These are phyloP conservation scores for Nesidiocoris tenuis DNA, from an alignment of 2,888 invertebrate genomes.

Conservation along the genomic window DNA sequence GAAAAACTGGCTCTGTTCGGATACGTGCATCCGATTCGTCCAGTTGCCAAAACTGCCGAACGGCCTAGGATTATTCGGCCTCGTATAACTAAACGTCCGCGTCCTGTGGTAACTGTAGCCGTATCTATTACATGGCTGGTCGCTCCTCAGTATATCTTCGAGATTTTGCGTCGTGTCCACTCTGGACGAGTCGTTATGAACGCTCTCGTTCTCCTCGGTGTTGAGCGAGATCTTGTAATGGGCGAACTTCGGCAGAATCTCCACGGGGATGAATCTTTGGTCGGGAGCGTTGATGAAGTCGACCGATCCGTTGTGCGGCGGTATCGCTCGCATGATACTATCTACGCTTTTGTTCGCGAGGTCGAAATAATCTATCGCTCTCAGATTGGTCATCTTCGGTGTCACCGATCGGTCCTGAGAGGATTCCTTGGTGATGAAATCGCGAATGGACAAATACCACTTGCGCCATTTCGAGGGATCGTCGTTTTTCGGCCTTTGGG, in stretches of 20 bases:
- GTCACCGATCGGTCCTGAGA: background rate
- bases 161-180: background rate
- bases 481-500: background rate
- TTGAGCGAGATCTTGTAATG: conserved; percentile 42
- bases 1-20: background rate
- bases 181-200: background rate
- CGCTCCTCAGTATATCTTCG: background rate
- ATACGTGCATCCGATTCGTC: background rate
- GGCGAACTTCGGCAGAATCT: conserved; percentile 38
- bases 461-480: conserved; percentile 33
- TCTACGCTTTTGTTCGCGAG: conserved; percentile 14
- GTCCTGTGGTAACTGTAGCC: conserved; percentile 17
- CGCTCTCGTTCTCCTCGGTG: background rate
- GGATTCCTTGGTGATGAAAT: background rate
- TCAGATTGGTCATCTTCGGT: conserved; percentile 12
- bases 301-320: conserved; percentile 2
- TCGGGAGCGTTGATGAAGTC: conserved; percentile 37
- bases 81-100: background rate
- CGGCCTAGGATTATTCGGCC: background rate
- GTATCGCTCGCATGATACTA: conserved; percentile 24
- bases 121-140: background rate
- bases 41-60: background rate
- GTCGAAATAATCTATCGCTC: conserved; percentile 24
- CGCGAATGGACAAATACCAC: conserved; percentile 8
- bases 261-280: conserved; percentile 37